Conservation (phyloP, 2,888 invertebrate species). For the Tinea trinotella region DNA sequence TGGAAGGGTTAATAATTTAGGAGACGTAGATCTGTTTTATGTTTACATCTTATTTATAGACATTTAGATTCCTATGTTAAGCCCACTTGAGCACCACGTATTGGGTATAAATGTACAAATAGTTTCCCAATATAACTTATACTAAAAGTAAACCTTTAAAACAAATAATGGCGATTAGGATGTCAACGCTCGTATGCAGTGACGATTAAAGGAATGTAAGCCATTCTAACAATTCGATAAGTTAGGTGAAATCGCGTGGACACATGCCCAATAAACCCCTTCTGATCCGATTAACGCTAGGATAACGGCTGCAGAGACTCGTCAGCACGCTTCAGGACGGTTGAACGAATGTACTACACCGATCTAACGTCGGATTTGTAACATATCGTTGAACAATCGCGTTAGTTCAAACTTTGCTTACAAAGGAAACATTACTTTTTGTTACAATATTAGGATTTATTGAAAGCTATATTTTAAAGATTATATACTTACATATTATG, state of each 20-base stretch:
- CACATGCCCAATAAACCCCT: constrained; percentile 63
- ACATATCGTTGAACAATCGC: constrained; percentile 23
- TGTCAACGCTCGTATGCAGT: constrained; percentile 26
- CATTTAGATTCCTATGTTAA: not conserved
- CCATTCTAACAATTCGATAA: constrained; percentile 70
- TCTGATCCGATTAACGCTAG: constrained; percentile 70
- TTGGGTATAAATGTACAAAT: not conserved
- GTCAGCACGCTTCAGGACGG: constrained; percentile 12
- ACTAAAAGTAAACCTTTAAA: too few species aligned
- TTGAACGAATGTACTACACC: constrained; percentile 30
- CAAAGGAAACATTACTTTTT: too few species aligned
- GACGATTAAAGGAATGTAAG: constrained; percentile 64
- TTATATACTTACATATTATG: too few species aligned
- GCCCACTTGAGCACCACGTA: not conserved
- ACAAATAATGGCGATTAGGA: too few species aligned
- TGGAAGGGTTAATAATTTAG: constrained; percentile 67
- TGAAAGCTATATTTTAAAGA: too few species aligned
- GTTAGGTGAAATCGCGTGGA: constrained; percentile 67
- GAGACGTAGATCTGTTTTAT: constrained; percentile 32
- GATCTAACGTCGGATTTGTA: constrained; percentile 28
- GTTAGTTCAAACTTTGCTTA: not conserved
- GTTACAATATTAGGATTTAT: too few species aligned
- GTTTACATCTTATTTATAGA: constrained; percentile 4
- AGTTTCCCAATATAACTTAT: too few species aligned
- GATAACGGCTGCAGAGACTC: constrained; percentile 39